phyloP scores from a whole-genome alignment of 53 echinoderm and acorn worm genomes.

The Pentamera pediparva region DNA sequence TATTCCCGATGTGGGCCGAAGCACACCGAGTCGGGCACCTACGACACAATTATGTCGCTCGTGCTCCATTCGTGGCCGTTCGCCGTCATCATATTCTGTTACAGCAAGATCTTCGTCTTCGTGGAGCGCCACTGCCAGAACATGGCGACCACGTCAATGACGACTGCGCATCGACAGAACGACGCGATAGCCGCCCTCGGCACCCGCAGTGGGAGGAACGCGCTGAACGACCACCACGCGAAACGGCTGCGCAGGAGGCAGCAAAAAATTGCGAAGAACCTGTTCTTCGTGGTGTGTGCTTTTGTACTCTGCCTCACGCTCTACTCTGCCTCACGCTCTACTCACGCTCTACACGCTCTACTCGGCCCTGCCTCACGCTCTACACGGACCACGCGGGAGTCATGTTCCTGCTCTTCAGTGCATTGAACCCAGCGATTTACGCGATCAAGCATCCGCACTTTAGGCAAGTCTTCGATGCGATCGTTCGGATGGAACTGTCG shows the following conservation, averaged over 20 bases:
- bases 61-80: constrained; percentile 61
- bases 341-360: too few species aligned
- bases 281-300: constrained; percentile 76
- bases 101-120: constrained; percentile 58
- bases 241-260: constrained; percentile 39
- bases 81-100: constrained; percentile 62
- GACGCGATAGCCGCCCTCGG: not conserved
- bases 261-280: constrained; percentile 69
- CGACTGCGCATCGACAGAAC: not conserved
- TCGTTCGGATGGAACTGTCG: constrained; percentile 35
- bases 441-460: constrained; percentile 80
- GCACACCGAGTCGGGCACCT: constrained; percentile 45
- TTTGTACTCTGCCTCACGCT: constrained; percentile 74
- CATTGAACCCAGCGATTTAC: constrained; percentile 77
- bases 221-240: not conserved
- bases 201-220: not conserved
- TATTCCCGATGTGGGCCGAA: constrained; percentile 69
- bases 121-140: constrained; percentile 56
- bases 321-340: constrained; percentile 52
- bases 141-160: constrained; percentile 22
- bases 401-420: constrained; percentile 56
- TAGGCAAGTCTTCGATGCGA: constrained; percentile 39
- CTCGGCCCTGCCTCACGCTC: constrained; percentile 53
- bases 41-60: constrained; percentile 52
- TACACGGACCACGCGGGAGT: constrained; percentile 70